Conservation (phyloP, 2,888 invertebrate species). For the Drosophila falleni region DNA sequence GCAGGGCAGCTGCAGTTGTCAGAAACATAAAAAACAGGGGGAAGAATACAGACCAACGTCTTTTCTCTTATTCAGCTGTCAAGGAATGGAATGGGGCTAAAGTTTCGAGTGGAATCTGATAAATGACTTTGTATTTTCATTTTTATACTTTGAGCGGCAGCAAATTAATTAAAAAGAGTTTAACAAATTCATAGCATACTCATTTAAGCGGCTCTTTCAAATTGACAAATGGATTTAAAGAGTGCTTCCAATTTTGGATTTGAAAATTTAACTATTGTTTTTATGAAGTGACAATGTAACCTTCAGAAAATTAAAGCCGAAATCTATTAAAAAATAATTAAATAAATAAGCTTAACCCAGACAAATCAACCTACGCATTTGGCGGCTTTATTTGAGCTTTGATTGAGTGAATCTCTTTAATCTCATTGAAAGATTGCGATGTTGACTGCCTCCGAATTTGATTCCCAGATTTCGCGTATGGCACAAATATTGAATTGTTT, state of each 20-base stretch:
- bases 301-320: constrained; percentile 22
- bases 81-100: constrained; percentile 7
- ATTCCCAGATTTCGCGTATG: constrained; percentile 10
- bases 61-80: constrained; percentile 16
- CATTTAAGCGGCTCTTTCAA: constrained; percentile 18
- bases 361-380: constrained; percentile 37
- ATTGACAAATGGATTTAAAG: constrained; percentile 36
- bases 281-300: constrained; percentile 32
- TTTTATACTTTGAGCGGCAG: constrained; percentile 17
- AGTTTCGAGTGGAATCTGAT: constrained; percentile 59
- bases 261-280: constrained; percentile 23
- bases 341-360: constrained; percentile 46
- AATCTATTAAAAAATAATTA: constrained; percentile 18
- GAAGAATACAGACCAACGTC: not conserved
- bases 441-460: constrained; percentile 32
- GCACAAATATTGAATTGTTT: constrained; percentile 46
- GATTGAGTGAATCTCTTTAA: constrained; percentile 44
- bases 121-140: constrained; percentile 47
- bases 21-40: constrained; percentile 7
- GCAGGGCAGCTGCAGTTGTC: constrained; percentile 54
- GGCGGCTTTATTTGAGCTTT: constrained; percentile 31
- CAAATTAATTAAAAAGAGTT: constrained; percentile 64
- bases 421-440: constrained; percentile 38
- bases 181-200: constrained; percentile 47
- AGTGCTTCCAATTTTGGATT: constrained; percentile 13